These are phyloP conservation scores for Dicerorhinus sumatrensis DNA, from an alignment of 2,113 vertebrate genomes.

Conservation along the genomic window DNA sequence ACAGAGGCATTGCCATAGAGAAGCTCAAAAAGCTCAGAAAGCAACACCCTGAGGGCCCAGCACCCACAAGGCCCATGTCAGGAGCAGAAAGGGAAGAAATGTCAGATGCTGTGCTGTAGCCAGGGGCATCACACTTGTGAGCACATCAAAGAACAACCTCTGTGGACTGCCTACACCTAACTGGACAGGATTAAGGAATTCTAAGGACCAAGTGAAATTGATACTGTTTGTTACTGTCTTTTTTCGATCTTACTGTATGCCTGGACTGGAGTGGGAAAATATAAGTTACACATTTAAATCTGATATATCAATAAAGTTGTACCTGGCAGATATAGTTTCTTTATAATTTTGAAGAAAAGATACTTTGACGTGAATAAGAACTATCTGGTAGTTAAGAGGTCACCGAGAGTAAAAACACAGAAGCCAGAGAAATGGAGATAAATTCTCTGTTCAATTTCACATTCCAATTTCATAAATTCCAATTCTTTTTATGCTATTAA, in stretches of 20 bases:
- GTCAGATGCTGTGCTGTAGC: not conserved
- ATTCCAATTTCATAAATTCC: not conserved
- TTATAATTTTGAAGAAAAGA: not conserved
- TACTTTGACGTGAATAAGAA: not conserved
- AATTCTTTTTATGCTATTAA: slow-evolving; percentile 11
- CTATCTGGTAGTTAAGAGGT: not conserved
- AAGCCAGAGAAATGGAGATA: not conserved
- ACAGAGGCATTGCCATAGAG: not conserved
- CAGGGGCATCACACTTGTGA: not conserved
- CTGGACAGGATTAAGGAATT: not conserved
- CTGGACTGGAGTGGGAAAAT: not conserved
- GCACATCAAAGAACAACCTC: not conserved
- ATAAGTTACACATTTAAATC: not conserved
- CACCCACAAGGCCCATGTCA: not conserved
- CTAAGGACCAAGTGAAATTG: not conserved
- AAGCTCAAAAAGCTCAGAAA: not conserved
- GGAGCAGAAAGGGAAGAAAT: not conserved
- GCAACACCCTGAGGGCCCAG: too few species aligned
- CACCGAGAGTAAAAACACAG: slow-evolving; percentile 2
- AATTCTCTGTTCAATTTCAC: not conserved
- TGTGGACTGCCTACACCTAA: rapidly evolving
- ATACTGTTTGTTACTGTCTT: not conserved
- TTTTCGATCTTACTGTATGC: not conserved
- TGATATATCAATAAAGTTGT: not conserved
- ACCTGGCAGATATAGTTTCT: not conserved